phyloP scores from a whole-genome alignment of 2,888 invertebrate genomes.

The Stenichneumon culpator region DNA sequence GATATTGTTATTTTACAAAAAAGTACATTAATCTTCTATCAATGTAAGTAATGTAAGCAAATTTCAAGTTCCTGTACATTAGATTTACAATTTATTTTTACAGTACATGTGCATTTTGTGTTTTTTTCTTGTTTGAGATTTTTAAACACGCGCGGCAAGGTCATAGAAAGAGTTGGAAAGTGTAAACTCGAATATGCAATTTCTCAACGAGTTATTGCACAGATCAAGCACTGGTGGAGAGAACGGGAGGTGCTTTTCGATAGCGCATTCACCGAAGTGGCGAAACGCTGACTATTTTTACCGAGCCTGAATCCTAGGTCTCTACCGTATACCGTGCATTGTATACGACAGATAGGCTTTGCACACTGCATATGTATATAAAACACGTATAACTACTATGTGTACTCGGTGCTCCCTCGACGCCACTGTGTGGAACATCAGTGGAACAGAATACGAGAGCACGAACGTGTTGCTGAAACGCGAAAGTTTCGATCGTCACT shows the following conservation, averaged over 20 bases:
- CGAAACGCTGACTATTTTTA: conserved; percentile 17
- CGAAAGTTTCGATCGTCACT: neutral
- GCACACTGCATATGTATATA: neutral
- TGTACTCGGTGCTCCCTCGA: neutral
- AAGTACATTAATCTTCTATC: too few relatives aligned
- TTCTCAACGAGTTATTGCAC: neutral
- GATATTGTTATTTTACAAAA: too few relatives aligned
- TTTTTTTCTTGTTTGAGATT: too few relatives aligned
- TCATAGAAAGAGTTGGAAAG: neutral
- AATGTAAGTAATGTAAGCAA: too few relatives aligned
- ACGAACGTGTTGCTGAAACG: neutral
- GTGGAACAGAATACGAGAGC: neutral
- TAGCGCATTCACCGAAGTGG: conserved; percentile 4
- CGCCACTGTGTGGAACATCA: neutral
- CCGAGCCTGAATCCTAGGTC: neutral
- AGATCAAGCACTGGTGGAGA: neutral
- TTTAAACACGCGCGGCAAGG: conserved; percentile 10
- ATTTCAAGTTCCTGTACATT: too few relatives aligned
- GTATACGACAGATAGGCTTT: conserved; percentile 10
- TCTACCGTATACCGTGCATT: neutral
- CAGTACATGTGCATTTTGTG: too few relatives aligned
- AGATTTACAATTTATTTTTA: too few relatives aligned
- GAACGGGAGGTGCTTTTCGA: neutral
- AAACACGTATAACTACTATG: neutral
- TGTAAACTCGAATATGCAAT: neutral